Conservation (phyloP, 2,113 vertebrate genomes). For the Spermophilus dauricus region DNA sequence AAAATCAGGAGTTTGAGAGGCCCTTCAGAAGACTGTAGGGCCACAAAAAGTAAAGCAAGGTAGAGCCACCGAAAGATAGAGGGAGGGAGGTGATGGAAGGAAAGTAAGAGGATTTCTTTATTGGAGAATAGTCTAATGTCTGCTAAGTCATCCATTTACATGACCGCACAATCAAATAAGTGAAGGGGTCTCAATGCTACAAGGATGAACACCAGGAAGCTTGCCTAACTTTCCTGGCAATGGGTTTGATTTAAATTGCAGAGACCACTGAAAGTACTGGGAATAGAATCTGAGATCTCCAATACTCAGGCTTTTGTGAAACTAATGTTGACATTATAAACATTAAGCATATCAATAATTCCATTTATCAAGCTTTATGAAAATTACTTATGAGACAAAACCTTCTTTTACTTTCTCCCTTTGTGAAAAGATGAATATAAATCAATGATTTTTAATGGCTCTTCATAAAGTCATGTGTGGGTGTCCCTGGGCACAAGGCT, state of each 20-base stretch:
- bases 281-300: conserved; percentile 4
- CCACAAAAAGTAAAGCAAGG: background rate
- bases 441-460: background rate
- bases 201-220: background rate
- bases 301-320: background rate
- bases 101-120: background rate
- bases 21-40: background rate
- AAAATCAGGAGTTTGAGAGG: background rate
- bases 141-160: background rate
- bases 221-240: background rate
- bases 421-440: background rate
- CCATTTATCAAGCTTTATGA: background rate
- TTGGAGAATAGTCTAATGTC: background rate
- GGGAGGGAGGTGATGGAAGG: background rate
- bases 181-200: background rate
- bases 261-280: background rate
- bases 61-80: background rate
- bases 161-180: background rate
- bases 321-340: conserved; percentile 20
- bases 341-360: conserved; percentile 12
- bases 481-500: accelerated
- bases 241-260: conserved; percentile 1
- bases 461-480: background rate
- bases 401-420: background rate
- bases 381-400: conserved; percentile 35